Base-by-base conservation (phyloP, 2,888 invertebrate species). In the Mimachlamys varia region DNA sequence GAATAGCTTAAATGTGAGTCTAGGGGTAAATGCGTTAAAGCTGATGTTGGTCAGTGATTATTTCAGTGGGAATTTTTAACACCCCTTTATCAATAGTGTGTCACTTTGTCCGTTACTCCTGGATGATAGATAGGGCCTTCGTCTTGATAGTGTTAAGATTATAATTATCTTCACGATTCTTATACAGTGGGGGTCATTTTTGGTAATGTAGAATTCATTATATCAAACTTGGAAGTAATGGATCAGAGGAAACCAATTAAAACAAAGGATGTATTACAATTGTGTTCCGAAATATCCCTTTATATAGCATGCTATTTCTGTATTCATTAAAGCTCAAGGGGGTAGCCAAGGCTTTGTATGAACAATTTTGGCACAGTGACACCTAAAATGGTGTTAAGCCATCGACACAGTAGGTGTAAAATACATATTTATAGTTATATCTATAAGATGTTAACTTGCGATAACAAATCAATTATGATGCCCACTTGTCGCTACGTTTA, bases 381-480 rank as follows among this genome's bases (percentile, higher is more conserved):
- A 76, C 27, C 12, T 76, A 27, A 33, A 2, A 33, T 22, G 4
- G 76, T 27, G 76, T 76, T 76, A 33, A 33, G 27, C 27, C 33
- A 33, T 76, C 15, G 15, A 7, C 76, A 33, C 76, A 33, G 76
- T 76, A 76, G 76, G 76, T 76, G 76, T 76, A 33, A 76, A 0
- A 33, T 76, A 33, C 2, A 33, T 76, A 76, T 76, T 27, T 76
- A 53, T 53, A 44, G 44, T 44, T 44, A 44, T 44, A 44, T 44
- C 44, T 44, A 13, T 33, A 33, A 76, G 76, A 76, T 76, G 76
- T 76, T 76, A 76, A 76, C 27, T 76, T 27, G 12, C 12, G 76
- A 76, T 76, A 76, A 76, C 33, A 33, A 76, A 76, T 76, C 76
- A 76, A 76, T 76, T 76, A 76, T 76, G 76, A 76, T 76, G 22